Percentiles rank a stretch among this genome's conserved stretches.
Conservation (phyloP, 2,797 vertebrate species). For the Galagoides demidoff region DNA sequence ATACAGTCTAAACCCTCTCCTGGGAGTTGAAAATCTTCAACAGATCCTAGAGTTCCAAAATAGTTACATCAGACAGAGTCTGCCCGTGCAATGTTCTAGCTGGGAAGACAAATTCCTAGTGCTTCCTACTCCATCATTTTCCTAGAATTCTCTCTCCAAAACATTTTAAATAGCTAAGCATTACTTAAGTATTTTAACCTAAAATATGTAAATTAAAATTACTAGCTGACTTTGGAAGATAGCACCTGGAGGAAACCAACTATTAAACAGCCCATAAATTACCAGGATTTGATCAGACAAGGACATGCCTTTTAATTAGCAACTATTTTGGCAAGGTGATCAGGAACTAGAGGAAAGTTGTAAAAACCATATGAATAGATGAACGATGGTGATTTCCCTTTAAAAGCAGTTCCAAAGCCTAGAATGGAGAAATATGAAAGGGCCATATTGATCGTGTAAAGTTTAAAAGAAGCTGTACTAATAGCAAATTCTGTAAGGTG, state of each 20-base stretch:
- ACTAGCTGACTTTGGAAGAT: neutral
- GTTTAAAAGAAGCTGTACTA: neutral
- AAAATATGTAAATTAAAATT: neutral
- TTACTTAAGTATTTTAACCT: neutral
- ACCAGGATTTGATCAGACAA: neutral
- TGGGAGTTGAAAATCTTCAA: too few species aligned
- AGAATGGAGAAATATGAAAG: neutral
- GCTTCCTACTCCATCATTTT: neutral
- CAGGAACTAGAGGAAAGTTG: neutral
- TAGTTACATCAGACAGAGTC: neutral
- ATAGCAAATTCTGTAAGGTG: neutral
- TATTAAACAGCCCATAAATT: neutral
- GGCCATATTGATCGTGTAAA: neutral
- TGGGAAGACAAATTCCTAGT: neutral
- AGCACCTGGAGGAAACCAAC: neutral
- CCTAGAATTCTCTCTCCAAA: neutral
- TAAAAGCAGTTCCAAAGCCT: neutral
- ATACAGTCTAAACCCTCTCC: neutral
- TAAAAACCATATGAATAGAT: neutral
- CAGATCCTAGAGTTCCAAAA: neutral
- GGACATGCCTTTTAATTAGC: neutral
- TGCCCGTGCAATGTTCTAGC: rapidly evolving
- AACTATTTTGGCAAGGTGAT: neutral
- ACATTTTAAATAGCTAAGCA: neutral
- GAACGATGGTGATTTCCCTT: neutral